Base-by-base conservation (phyloP, 1,140 invertebrate genomes). In the Oryctes rhinoceros region DNA sequence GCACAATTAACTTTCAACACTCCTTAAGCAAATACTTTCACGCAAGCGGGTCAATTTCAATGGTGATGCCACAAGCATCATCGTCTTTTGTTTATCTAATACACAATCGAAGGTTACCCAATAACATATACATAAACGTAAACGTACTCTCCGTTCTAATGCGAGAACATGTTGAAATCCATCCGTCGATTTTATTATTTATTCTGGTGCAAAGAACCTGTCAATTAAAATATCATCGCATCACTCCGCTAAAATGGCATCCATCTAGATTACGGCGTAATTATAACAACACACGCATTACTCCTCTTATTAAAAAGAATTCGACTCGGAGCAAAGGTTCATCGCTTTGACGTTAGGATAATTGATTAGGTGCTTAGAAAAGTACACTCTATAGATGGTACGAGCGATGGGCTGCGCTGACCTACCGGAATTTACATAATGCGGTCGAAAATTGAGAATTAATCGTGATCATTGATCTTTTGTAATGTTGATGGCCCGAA, bases 401-500 rank as follows among this genome's bases (percentile, higher is more conserved):
- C 15, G n/a, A n/a, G 3, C 15, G 15, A 13, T 18, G 53, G 15
- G 53, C 15, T 18, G 15, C 18, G 24, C 24, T 30, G 65, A 71
- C 24, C 65, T 59, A 59, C 65, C 65, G 24, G 65, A 71, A 71
- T 71, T 71, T 71, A 71, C 65, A 71, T 71, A 71, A 71, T 71
- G 65, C 65, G 65, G 24, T 37, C 65, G 65, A 71, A 71, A 71
- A 71, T 71, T 71, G 65, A 71, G 65, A 71, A 71, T 71, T 71
- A 71, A 71, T 71, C 65, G 65, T 24, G 65, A 71, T 37, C 65
- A 71, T 71, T 71, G 65, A 71, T 71, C 65, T 71, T 71, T 71
- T 71, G 65, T 71, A 71, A 71, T 37, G 65, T 24, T 71, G 20
- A 71, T 35, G 65, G 65, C 65, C 18, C 15, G 53, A 18, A 18